Base-by-base conservation (phyloP, 2,113 vertebrate genomes). In the Dicrurus megarhynchus region DNA sequence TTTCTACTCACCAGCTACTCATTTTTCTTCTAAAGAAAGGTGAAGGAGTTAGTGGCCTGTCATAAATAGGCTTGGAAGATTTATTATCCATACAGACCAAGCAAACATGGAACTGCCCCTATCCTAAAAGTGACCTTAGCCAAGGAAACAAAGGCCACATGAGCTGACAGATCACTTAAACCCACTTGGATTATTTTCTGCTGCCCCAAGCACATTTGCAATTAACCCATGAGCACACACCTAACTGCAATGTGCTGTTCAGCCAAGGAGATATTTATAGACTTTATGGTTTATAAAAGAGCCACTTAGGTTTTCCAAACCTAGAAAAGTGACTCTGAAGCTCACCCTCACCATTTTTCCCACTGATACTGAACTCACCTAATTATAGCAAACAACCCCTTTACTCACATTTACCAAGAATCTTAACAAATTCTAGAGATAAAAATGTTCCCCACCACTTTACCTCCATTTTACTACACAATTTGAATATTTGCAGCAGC, bases 191-290 rank as follows among this genome's bases (percentile, higher is more conserved):
- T 94, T 94, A 42, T 68, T 90, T 94, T 68, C 85, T 78, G 80
- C 88, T 94, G 88, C 76, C 77, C 59, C 73, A 96, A 94, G 90
- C 83, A 20, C 47, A 63, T 90, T 35, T 94, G 86, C 44, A 89
- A 57, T 89, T 90, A 90, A 70, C 71, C 78, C 92, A 70, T 41
- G 26, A 94, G 82, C 79, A 83, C 44, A 71, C 16, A 78, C 16
- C 49, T 16, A 60, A 53, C 64, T 70, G 60, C 13, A 8, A 56
- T 12, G 75, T 8, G 9, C 70, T 74, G 39, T 11, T 94, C 30
- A 89, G 80, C 64, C 73, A 89, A 55, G 64, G 56, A 74, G 56
- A 57, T 84, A 92, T 65, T 94, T 78, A 75, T 30, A 81, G 65
- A 41, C 26, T 89, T 75, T 41, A 70, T 44, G 75, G 16, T 63